Conservation (phyloP, 2,888 invertebrate genomes). For the Euplagia quadripunctaria region DNA sequence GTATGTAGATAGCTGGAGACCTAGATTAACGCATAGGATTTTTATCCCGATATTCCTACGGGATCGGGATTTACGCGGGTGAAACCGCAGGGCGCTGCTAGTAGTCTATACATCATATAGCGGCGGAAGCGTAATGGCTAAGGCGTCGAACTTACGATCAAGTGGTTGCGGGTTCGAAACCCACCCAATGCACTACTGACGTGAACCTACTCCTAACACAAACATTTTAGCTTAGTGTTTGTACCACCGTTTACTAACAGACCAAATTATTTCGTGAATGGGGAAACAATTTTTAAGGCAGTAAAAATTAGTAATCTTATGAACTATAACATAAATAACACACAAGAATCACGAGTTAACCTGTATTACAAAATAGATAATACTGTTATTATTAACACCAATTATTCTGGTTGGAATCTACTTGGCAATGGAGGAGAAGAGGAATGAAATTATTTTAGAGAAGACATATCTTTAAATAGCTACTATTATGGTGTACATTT, state of each 20-base stretch:
- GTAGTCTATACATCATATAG: too few relatives aligned
- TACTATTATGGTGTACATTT: slow-evolving; percentile 87
- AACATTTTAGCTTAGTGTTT: too few relatives aligned
- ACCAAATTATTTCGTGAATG: slow-evolving; percentile 76
- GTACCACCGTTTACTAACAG: slow-evolving; percentile 82
- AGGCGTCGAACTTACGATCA: too few relatives aligned
- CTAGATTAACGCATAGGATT: too few relatives aligned
- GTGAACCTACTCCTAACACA: too few relatives aligned
- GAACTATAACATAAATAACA: slow-evolving; percentile 44
- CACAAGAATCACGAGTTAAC: slow-evolving; percentile 59
- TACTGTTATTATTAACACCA: slow-evolving; percentile 69
- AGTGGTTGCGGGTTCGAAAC: too few relatives aligned
- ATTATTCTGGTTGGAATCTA: slow-evolving; percentile 85
- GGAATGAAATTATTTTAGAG: slow-evolving; percentile 88
- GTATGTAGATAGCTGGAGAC: too few relatives aligned
- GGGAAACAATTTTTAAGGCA: slow-evolving; percentile 76
- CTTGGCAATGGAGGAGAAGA: slow-evolving; percentile 79
- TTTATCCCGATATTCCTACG: too few relatives aligned
- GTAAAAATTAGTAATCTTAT: slow-evolving; percentile 65
- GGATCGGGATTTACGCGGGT: too few relatives aligned
- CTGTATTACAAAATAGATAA: slow-evolving; percentile 62
- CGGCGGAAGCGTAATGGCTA: too few relatives aligned
- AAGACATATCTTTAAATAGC: slow-evolving; percentile 88
- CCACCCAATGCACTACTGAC: too few relatives aligned
- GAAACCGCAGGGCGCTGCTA: too few relatives aligned